Evolutionary conservation across 2,113 vertebrate genomes (phyloP).

Genomic region (Calcarius ornatus): DNA sequence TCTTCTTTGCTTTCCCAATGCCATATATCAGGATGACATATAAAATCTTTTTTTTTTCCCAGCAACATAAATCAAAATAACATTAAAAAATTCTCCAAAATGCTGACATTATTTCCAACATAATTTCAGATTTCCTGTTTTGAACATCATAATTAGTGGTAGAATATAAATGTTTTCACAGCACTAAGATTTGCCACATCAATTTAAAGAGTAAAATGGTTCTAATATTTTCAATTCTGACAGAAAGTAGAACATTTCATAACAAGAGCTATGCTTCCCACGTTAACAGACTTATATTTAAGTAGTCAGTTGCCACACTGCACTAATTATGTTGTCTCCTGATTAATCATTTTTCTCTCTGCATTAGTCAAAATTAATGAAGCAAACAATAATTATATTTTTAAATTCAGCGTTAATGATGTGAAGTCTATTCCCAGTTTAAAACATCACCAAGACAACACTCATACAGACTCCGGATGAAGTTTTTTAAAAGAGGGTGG

Average conservation of each 20-base stretch:
- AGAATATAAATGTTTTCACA: not conserved
- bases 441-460: not conserved
- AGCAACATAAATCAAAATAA: not conserved
- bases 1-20: not conserved
- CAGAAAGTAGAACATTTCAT: not conserved
- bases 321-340: conserved; percentile 1
- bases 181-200: not conserved
- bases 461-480: not conserved
- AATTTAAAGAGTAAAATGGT: not conserved
- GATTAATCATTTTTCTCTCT: conserved; percentile 38
- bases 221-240: conserved; percentile 11
- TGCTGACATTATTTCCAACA: not conserved
- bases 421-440: not conserved
- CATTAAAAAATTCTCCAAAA: not conserved
- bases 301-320: not conserved
- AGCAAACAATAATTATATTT: not conserved
- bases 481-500: fast-evolving
- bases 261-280: not conserved
- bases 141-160: not conserved
- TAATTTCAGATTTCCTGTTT: not conserved
- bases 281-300: not conserved
- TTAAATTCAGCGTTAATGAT: not conserved
- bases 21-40: not conserved
- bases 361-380: conserved; percentile 37
- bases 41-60: not conserved